Conservation (phyloP, 2,888 invertebrate genomes). For the Drosophila quinaria region DNA sequence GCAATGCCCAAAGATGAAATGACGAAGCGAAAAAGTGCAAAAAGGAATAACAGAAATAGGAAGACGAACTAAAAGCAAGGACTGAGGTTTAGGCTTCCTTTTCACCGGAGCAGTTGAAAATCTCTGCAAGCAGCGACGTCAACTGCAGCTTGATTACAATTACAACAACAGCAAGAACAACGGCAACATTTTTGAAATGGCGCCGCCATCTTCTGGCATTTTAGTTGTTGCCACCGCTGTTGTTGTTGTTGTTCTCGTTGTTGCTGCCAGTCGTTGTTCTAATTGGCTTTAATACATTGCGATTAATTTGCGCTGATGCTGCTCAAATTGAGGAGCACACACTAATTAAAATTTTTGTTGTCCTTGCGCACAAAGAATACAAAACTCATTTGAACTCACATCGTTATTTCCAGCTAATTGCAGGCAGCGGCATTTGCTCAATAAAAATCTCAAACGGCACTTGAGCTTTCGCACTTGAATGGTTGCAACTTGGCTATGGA, state of each 20-base stretch:
- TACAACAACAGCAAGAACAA: slow-evolving; percentile 19
- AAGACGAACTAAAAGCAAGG: slow-evolving; percentile 11
- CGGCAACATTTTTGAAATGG: slow-evolving; percentile 28
- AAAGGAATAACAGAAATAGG: slow-evolving; percentile 30
- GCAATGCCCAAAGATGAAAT: slow-evolving; percentile 67
- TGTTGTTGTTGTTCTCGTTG: slow-evolving; percentile 12
- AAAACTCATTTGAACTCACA: slow-evolving; percentile 17
- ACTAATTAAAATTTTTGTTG: slow-evolving; percentile 75
- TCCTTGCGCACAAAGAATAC: slow-evolving; percentile 37
- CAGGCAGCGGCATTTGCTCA: slow-evolving; percentile 55
- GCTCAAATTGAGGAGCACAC: slow-evolving; percentile 58
- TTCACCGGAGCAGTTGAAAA: slow-evolving; percentile 5
- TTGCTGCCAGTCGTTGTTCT: slow-evolving; percentile 45
- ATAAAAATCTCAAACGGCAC: slow-evolving; percentile 44
- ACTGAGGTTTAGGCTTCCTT: slow-evolving; percentile 7
- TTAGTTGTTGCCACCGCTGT: slow-evolving; percentile 9
- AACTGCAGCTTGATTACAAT: slow-evolving; percentile 59
- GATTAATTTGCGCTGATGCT: slow-evolving; percentile 75
- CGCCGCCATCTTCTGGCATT: slow-evolving; percentile 35
- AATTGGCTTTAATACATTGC: slow-evolving; percentile 78
- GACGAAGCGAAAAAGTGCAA: slow-evolving; percentile 58
- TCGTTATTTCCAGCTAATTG: slow-evolving; percentile 63
- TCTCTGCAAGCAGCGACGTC: slow-evolving; percentile 18
- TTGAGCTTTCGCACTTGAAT: slow-evolving; percentile 51
- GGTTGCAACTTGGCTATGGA: slow-evolving; percentile 46